Evolutionary conservation across 2,113 vertebrate species (phyloP), one percentile per base, ranked within the genome.

Genomic region (Amphiprion percula): DNA sequence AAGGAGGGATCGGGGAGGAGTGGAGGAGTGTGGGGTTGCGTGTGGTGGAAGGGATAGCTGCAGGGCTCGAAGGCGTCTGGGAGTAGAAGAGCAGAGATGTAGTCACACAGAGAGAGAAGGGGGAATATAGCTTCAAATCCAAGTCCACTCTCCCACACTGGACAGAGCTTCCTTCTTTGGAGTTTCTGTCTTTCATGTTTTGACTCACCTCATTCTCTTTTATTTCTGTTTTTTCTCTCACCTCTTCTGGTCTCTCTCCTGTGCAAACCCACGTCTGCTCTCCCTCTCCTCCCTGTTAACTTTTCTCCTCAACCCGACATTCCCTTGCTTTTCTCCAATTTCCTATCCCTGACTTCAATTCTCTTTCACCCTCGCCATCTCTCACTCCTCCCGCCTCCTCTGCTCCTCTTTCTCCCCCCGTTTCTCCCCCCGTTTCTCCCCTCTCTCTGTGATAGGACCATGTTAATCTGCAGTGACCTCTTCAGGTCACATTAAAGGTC

Each of bases 401-500:
- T 24, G 5, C 71, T 59, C 12, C 12, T 71, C 16, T 44, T 44
- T 26, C 62, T 26, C 28, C 52, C 61, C 74, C 65, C 55, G 1
- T 44, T 44, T 26, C 62, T 26, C 28, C 52, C 61, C 74, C 65
- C 55, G 1, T 10, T 73, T 28, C 28, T 53, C 60, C 33, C 30
- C 17, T 80, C 41, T 68, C 72, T 83, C 73, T 67, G 79, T 84
- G 80, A 87, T 82, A 83, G 80, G 79, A 70, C 86, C 77, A 19
- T 77, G 90, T 71, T 92, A 90, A 94, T 92, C 91, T 89, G 82
- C 88, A 86, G 69, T 91, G 88, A 94, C 94, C 93, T 90, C 92
- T 92, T 93, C 91, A 93, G 94, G 93, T 94, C 94, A 93, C 90
- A 93, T 90, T 94, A 94, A 93, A 94, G 91, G 94, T 93, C 86